Conservation (phyloP, 1,140 invertebrate species). For the Calliphora vicina region DNA sequence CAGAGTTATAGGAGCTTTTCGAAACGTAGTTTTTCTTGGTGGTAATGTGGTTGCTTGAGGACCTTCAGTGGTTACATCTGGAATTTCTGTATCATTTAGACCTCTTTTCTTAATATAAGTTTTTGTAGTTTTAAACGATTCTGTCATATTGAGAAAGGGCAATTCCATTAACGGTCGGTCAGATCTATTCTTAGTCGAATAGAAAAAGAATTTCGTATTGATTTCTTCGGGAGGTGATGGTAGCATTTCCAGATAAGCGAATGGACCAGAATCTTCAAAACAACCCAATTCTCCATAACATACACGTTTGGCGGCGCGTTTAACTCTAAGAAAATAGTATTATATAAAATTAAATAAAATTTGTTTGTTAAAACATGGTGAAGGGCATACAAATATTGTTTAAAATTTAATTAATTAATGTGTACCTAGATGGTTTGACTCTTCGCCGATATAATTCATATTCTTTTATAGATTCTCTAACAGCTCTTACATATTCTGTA, state of each 20-base stretch:
- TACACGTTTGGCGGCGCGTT: slow-evolving; percentile 76
- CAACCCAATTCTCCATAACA: slow-evolving; percentile 94
- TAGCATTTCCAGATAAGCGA: slow-evolving; percentile 88
- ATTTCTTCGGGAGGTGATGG: slow-evolving; percentile 89
- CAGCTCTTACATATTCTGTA: slow-evolving; percentile 50
- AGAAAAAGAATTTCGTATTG: slow-evolving; percentile 78
- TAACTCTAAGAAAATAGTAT: slow-evolving; percentile 58
- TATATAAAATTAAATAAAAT: no score
- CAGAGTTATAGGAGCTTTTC: slow-evolving; percentile 44
- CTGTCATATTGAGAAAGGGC: slow-evolving; percentile 73
- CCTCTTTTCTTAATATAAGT: slow-evolving; percentile 67
- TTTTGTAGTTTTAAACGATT: slow-evolving; percentile 54
- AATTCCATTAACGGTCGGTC: slow-evolving; percentile 73
- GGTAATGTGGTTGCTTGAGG: slow-evolving; percentile 5
- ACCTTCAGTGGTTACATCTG: neutral
- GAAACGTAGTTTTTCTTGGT: neutral
- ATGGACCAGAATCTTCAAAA: slow-evolving; percentile 90
- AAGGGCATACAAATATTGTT: no score
- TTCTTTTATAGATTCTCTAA: slow-evolving; percentile 47
- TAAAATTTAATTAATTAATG: no score
- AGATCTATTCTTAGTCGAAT: slow-evolving; percentile 70
- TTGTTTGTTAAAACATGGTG: no score
- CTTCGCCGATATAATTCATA: slow-evolving; percentile 45
- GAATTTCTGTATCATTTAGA: slow-evolving; percentile 63
- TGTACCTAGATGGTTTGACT: slow-evolving; percentile 41